Base-by-base conservation (phyloP, 2,797 vertebrate genomes). In the Betta splendens region DNA sequence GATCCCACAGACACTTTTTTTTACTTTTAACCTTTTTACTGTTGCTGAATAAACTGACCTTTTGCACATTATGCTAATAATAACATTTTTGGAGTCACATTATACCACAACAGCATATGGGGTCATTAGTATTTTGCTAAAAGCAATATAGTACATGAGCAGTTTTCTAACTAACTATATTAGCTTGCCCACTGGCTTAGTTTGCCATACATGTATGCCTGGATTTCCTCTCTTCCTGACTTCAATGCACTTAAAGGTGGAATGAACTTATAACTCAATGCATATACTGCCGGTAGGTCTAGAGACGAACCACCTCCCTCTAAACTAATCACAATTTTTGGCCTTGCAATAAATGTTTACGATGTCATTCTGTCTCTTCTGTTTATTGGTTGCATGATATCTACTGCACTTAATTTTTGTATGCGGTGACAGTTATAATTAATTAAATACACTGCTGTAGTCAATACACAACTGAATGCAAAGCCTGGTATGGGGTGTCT, bases 171-270 rank as follows among this genome's bases (percentile, higher is more conserved):
- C 80, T 48, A 76, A 62, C 53, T 63, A 32, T 32, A 65, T 71
- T 45, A 48, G 23, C 63, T 13, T 60, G 57, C 69, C 72, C 65
- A 36, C 21, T 50, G 69, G 79, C 71, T 25, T 50, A 43, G 16
- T 33, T 65, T 63, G 54, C 79, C 81, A 84, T 77, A n/a, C n/a
- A n/a, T n/a, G n/a, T n/a, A 81, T 83, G 79, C 48, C 64, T 35
- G 48, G 26, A 33, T 73, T 28, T 54, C 17, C 67, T 38, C 45
- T 49, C 42, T 36, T 39, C 59, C 12, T 33, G 39, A 23, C 66
- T 61, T 31, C 54, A 55, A 29, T 22, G 31, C 28, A 38, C 11
- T 57, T 23, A 37, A 31, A 57, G 46, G 42, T 51, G 17, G 36
- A 17, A 7, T 15, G 15, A 48, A 32, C 20, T 43, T 29, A 58